Percentiles rank a stretch among this genome's conserved stretches.
Conservation (phyloP, 2,797 vertebrate species). For the Huso huso region DNA sequence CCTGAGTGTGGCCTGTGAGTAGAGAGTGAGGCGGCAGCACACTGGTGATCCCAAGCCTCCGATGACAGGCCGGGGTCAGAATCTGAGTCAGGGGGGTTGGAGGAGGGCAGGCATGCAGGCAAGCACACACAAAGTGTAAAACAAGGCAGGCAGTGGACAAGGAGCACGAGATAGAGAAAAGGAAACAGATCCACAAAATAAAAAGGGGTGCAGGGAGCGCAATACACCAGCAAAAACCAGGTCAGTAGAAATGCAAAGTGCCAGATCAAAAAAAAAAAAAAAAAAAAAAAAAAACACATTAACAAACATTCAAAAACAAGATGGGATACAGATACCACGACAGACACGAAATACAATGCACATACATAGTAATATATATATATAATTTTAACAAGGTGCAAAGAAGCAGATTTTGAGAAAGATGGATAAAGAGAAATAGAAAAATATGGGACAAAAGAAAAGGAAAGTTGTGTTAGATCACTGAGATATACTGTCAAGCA, state of each 20-base stretch:
- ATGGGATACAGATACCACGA: background rate
- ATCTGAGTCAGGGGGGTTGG: slow-evolving; percentile 13
- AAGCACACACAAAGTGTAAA: no score
- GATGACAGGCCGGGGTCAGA: slow-evolving; percentile 10
- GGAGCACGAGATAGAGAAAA: background rate
- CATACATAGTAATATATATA: background rate
- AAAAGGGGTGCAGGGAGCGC: no score
- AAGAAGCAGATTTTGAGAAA: slow-evolving; percentile 9
- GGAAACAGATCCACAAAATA: no score
- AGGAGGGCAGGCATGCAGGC: slow-evolving; percentile 10
- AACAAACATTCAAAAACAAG: background rate
- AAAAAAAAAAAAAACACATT: slow-evolving; percentile 7
- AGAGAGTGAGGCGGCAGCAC: slow-evolving; percentile 5
- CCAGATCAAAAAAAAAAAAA: slow-evolving; percentile 23
- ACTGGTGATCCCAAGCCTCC: slow-evolving; percentile 10
- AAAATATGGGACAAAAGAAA: slow-evolving; percentile 14
- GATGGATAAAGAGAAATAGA: background rate
- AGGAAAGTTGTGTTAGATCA: slow-evolving; percentile 6
- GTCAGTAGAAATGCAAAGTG: slow-evolving; percentile 23
- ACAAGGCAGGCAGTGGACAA: background rate
- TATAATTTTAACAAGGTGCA: background rate
- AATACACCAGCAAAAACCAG: no score
- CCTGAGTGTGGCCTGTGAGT: slow-evolving; percentile 9
- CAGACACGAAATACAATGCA: no score
- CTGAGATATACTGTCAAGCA: slow-evolving; percentile 11